Base-by-base conservation (phyloP, 2,797 vertebrate genomes). In the Buphagus erythrorhynchus region DNA sequence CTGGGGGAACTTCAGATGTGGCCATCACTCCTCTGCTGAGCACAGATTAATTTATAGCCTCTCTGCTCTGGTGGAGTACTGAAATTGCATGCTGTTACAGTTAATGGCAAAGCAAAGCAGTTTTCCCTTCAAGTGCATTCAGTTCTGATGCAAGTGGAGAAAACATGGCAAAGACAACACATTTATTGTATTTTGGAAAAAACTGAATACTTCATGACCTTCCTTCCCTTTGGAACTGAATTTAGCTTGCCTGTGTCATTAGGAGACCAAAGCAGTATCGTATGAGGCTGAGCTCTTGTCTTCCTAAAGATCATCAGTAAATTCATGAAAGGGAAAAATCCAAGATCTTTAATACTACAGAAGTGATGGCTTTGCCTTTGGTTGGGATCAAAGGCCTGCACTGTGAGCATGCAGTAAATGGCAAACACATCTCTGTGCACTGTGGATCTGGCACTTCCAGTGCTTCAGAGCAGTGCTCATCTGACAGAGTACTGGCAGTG, bases 41-140 rank as follows among this genome's bases (percentile, higher is more conserved):
- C 68, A 45, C 14, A 79, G 16, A 19, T 31, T 67, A 57, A 80
- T 96, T 85, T 63, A 61, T 8, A 49, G 46, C 33, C 87, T 77
- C 52, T 90, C 31, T 68, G 38, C 67, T 77, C 24, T 78, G 54
- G 6, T 74, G 52, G 68, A 91, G 80, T 18, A 76, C 63, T 77
- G 62, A 94, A 93, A 94, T 76, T 63, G 29, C 28, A 58, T 77
- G 88, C 63, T 93, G 92, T 87, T 85, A 68, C 90, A 73, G 48
- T 46, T 76, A 94, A 89, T 79, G 63, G n/a, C n/a, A 82, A 78
- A 89, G 55, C 28, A 81, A 88, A 77, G 46, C 71, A 26, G 12
- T 71, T 92, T 73, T 59, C 20, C 52, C 16, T 87, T 63, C 51
- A 61, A 61, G 22, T 51, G 31, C 45, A 75, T 11, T 65, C 31